Evolutionary conservation across 2,888 invertebrate species (phyloP).

Genomic region (Carterocephalus palaemon): DNA sequence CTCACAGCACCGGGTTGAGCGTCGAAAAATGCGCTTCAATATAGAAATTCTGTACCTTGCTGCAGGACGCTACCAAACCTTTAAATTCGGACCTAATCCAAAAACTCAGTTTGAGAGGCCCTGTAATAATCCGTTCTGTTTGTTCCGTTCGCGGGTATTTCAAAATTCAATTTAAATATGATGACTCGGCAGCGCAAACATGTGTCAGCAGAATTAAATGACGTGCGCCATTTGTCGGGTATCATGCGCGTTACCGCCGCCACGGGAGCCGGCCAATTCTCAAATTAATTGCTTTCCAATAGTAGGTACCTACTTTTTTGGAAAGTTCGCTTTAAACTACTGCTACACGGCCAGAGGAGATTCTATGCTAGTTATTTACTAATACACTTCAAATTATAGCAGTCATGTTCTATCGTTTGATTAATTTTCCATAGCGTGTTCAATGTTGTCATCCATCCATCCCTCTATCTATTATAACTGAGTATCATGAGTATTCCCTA

Average conservation of each 20-base stretch:
- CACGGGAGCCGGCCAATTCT: slow-evolving; percentile 46
- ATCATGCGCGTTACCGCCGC: slow-evolving; percentile 45
- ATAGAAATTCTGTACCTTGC: too few relatives aligned
- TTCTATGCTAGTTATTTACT: too few relatives aligned
- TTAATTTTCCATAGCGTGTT: too few relatives aligned
- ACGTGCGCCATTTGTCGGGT: slow-evolving; percentile 66
- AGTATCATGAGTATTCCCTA: too few relatives aligned
- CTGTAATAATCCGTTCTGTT: slow-evolving; percentile 60
- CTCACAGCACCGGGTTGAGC: neutral
- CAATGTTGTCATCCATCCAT: too few relatives aligned
- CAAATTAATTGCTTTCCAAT: slow-evolving; percentile 73
- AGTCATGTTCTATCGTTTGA: too few relatives aligned
- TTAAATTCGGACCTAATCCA: slow-evolving; percentile 31
- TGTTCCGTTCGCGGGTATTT: slow-evolving; percentile 58
- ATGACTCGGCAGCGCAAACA: slow-evolving; percentile 69
- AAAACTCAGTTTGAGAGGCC: slow-evolving; percentile 43
- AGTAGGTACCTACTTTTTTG: slow-evolving; percentile 59
- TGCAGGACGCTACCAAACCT: neutral
- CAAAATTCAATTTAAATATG: slow-evolving; percentile 77
- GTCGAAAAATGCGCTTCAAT: too few relatives aligned
- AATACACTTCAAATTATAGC: too few relatives aligned
- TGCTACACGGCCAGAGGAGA: too few relatives aligned
- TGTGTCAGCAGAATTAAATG: slow-evolving; percentile 74
- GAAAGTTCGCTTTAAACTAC: too few relatives aligned
- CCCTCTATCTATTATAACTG: too few relatives aligned